phyloP scores from a whole-genome alignment of 2,888 invertebrate genomes.

The Oxytorus armatus region DNA sequence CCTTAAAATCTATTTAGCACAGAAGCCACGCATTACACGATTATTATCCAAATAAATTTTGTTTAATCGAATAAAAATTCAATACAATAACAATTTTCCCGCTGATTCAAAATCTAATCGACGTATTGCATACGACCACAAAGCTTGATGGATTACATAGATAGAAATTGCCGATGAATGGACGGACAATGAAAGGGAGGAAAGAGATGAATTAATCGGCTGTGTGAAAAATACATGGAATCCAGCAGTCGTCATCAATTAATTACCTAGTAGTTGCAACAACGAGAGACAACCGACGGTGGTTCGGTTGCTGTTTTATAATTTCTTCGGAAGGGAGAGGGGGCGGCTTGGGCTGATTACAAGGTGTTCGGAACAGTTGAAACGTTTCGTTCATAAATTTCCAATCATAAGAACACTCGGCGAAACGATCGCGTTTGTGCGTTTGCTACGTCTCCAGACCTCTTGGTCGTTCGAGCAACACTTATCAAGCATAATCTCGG shows the following conservation, averaged over 20 bases:
- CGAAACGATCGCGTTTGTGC: slow-evolving; percentile 17
- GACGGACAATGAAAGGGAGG: background rate
- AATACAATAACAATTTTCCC: background rate
- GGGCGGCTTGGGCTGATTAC: background rate
- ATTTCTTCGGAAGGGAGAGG: slow-evolving; percentile 20
- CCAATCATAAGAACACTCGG: slow-evolving; percentile 76
- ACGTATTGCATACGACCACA: background rate
- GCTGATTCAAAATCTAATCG: background rate
- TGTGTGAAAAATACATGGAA: slow-evolving; percentile 15
- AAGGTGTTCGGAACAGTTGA: slow-evolving; percentile 43
- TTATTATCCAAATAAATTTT: background rate
- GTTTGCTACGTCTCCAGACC: slow-evolving; percentile 70
- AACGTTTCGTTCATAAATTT: slow-evolving; percentile 76
- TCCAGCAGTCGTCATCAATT: slow-evolving; percentile 13
- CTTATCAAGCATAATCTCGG: slow-evolving; percentile 79
- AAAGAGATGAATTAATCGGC: slow-evolving; percentile 25
- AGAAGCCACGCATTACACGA: background rate
- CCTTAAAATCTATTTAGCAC: too few species aligned
- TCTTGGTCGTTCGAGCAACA: slow-evolving; percentile 72
- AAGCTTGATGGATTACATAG: too few species aligned
- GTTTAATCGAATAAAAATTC: background rate
- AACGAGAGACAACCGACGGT: slow-evolving; percentile 23
- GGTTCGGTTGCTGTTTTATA: slow-evolving; percentile 10
- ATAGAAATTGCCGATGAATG: background rate
- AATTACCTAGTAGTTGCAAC: slow-evolving; percentile 30